Conservation (phyloP, 2,888 invertebrate species). For the Rhopalosiphum nymphaeae region DNA sequence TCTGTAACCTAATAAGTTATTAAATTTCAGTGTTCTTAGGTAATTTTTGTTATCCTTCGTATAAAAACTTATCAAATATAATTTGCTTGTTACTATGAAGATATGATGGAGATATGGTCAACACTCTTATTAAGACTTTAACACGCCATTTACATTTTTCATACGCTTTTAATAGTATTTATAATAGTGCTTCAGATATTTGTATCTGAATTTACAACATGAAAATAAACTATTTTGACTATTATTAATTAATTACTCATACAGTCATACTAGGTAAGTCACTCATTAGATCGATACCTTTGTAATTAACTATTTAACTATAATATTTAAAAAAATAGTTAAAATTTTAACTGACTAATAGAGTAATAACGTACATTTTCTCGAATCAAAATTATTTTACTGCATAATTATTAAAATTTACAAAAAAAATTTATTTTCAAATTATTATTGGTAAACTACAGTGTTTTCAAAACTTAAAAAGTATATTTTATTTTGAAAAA, state of each 20-base stretch:
- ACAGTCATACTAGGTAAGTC: background rate
- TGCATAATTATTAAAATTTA: background rate
- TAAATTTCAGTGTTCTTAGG: background rate
- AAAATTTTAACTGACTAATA: background rate
- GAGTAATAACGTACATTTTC: background rate
- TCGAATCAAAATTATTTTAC: background rate
- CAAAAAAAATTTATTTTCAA: no score
- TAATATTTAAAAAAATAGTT: background rate
- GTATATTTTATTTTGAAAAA: background rate
- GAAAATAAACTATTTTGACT: background rate
- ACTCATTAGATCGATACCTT: background rate
- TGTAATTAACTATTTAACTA: no score
- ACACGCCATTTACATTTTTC: background rate
- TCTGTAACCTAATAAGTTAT: background rate
- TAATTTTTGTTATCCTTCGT: background rate
- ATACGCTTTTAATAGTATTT: no score
- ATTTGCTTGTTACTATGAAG: background rate
- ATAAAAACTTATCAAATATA: background rate
- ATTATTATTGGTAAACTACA: no score
- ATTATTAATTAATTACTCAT: background rate
- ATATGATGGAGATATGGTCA: background rate
- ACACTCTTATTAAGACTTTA: background rate
- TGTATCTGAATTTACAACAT: background rate
- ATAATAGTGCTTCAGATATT: no score
- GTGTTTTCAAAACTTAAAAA: background rate